Percentiles rank a stretch among this genome's conserved stretches.
phyloP scores from a whole-genome alignment of 1,140 invertebrate genomes.

The Chelonus insularis region DNA sequence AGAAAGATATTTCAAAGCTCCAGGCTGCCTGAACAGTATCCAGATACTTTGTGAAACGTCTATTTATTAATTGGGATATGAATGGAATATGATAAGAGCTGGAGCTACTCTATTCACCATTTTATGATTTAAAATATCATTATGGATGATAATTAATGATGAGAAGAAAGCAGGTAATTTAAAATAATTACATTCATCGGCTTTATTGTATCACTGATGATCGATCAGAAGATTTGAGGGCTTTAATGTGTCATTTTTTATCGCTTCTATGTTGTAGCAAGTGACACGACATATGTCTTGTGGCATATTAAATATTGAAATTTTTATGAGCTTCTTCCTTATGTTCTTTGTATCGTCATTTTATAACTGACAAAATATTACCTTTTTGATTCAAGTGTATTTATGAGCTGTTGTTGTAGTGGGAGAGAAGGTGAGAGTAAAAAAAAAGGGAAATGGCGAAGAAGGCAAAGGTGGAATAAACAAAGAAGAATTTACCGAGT shows the following conservation, averaged over 20 bases:
- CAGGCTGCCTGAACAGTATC: not conserved
- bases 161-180: no score
- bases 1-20: slow-evolving; percentile 12
- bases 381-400: slow-evolving; percentile 52
- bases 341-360: slow-evolving; percentile 31
- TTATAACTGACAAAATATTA: slow-evolving; percentile 59
- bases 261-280: slow-evolving; percentile 9
- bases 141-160: no score
- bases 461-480: not conserved
- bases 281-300: slow-evolving; percentile 40
- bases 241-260: slow-evolving; percentile 35
- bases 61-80: slow-evolving; percentile 3
- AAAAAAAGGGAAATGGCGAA: not conserved
- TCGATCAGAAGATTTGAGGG: not conserved
- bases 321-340: slow-evolving; percentile 51
- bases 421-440: not conserved
- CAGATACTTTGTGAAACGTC: not conserved
- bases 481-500: not conserved
- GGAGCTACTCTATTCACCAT: no score
- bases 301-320: slow-evolving; percentile 47
- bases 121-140: no score
- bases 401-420: not conserved
- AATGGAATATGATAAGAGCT: not conserved
- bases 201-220: not conserved
- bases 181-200: no score